A percentile compares a stretch with the other conserved stretches of the same genome.
Evolutionary conservation across 1,140 invertebrate species (phyloP).

Genomic region (Caenorhabditis elegans): DNA sequence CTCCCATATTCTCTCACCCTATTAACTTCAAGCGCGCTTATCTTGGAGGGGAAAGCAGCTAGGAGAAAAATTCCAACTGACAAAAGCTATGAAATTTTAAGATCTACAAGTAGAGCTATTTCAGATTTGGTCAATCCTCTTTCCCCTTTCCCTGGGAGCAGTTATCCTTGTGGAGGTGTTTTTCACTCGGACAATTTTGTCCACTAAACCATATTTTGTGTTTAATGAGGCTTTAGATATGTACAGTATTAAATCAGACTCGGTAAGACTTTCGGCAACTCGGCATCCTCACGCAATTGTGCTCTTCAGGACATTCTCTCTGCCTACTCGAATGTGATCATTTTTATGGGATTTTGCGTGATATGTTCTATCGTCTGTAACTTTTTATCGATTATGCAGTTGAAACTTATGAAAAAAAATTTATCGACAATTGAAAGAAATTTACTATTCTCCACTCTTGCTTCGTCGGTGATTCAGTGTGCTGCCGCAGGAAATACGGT

Average conservation of each 20-base stretch:
- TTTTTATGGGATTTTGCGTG: background rate
- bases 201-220: background rate
- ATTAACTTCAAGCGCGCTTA: too few relatives aligned
- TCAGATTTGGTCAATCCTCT: background rate
- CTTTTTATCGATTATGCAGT: background rate
- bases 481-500: background rate
- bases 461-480: background rate
- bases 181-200: background rate
- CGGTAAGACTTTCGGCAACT: background rate
- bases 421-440: background rate
- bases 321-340: background rate
- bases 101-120: too few relatives aligned
- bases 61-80: too few relatives aligned
- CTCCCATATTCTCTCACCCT: too few relatives aligned
- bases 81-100: too few relatives aligned
- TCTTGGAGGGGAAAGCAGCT: too few relatives aligned
- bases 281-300: background rate
- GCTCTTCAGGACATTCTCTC: background rate
- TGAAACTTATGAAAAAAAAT: background rate
- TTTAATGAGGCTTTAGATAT: background rate
- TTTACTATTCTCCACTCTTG: background rate
- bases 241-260: background rate
- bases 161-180: background rate
- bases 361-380: background rate
- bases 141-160: background rate